Conservation (phyloP, 2,888 invertebrate species). For the Drosophila sordidula region DNA sequence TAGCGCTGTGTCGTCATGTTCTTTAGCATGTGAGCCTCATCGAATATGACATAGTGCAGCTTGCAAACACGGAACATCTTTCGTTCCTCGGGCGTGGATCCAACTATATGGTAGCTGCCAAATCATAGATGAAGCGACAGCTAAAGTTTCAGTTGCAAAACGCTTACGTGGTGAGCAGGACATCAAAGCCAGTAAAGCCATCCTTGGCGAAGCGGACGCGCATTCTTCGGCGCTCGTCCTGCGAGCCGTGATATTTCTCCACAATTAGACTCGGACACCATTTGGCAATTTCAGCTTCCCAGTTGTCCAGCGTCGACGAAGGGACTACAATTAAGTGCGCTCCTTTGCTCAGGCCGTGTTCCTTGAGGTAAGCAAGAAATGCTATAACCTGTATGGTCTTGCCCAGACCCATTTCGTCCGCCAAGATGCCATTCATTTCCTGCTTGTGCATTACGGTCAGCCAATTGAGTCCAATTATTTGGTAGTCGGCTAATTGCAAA, state of each 20-base stretch:
- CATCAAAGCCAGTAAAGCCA: constrained; percentile 90
- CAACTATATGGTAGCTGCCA: constrained; percentile 84
- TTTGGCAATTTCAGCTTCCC: constrained; percentile 90
- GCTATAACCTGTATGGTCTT: constrained; percentile 98
- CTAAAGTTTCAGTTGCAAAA: background rate
- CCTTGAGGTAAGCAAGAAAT: constrained; percentile 94
- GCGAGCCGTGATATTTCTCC: constrained; percentile 95
- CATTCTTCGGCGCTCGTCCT: constrained; percentile 92
- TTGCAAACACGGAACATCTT: constrained; percentile 95
- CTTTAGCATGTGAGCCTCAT: constrained; percentile 99
- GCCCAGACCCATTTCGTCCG: constrained; percentile 98
- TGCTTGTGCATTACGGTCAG: constrained; percentile 94
- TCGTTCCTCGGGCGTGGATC: constrained; percentile 94
- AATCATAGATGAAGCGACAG: constrained; percentile 10
- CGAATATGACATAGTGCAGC: constrained; percentile 97
- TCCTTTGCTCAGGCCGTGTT: constrained; percentile 89
- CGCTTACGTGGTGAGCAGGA: constrained; percentile 94
- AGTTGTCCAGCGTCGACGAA: constrained; percentile 96
- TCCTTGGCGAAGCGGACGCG: constrained; percentile 91
- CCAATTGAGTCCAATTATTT: constrained; percentile 97
- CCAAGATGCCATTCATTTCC: constrained; percentile 96
- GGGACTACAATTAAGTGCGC: constrained; percentile 98
- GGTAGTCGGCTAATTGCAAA: constrained; percentile 92
- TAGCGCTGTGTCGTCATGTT: constrained; percentile 98
- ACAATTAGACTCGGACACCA: constrained; percentile 93